A percentile compares a stretch with the other conserved stretches of the same genome.
Conservation (phyloP, 2,113 vertebrate genomes). For the Peromyscus maniculatus region DNA sequence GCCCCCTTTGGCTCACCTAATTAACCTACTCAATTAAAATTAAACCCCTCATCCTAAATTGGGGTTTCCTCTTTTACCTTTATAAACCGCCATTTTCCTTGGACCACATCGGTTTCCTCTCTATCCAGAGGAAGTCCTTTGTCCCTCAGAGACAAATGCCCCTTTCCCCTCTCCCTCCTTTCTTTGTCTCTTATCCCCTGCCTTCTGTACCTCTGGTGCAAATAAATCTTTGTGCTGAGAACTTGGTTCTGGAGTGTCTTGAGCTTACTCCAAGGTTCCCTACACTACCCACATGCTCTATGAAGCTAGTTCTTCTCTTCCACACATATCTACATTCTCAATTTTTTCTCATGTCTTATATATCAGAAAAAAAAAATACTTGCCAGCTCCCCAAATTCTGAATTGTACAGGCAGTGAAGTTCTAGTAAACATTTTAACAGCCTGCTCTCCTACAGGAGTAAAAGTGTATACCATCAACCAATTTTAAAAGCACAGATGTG, state of each 20-base stretch:
- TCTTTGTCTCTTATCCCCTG: background rate
- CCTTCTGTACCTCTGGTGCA: background rate
- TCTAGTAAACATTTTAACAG: conserved; percentile 8
- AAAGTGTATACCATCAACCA: background rate
- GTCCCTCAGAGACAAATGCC: background rate
- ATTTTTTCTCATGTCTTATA: background rate
- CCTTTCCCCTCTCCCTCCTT: background rate
- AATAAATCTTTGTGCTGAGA: background rate
- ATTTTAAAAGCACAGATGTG: conserved; percentile 7
- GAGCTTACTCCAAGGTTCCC: background rate
- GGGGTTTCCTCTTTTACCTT: background rate
- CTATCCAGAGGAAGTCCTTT: background rate
- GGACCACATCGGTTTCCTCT: background rate
- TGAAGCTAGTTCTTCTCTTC: background rate
- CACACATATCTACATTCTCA: background rate
- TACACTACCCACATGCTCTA: background rate
- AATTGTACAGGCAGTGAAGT: background rate
- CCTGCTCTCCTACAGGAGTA: background rate
- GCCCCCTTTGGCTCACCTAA: background rate
- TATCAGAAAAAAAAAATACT: background rate
- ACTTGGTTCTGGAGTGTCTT: background rate
- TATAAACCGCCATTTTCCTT: background rate
- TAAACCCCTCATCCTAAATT: background rate
- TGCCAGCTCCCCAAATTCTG: background rate
- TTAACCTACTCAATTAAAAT: background rate